Conservation (phyloP, 2,888 invertebrate genomes). For the Vanessa cardui region DNA sequence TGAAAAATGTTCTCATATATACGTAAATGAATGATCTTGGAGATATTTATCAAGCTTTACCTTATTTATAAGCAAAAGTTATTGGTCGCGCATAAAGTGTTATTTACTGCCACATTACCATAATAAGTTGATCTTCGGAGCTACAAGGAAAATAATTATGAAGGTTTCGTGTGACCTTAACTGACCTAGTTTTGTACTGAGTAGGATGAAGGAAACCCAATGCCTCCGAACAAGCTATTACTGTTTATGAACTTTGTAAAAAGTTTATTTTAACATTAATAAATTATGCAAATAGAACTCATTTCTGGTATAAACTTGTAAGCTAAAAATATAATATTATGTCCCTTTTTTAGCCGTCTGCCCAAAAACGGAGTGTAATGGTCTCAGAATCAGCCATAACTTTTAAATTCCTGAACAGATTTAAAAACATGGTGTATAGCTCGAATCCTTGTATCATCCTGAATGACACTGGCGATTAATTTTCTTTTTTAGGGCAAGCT, state of each 20-base stretch:
- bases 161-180: constrained; percentile 24
- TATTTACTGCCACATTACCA: constrained; percentile 12
- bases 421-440: too few relatives aligned
- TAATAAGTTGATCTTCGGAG: constrained; percentile 9
- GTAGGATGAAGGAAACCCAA: constrained; percentile 29
- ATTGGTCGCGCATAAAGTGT: constrained; percentile 6
- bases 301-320: constrained; percentile 3
- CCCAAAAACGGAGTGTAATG: not conserved
- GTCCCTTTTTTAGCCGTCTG: not conserved
- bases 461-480: too few relatives aligned
- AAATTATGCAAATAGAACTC: constrained; percentile 5
- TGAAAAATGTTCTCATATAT: too few relatives aligned
- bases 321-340: not conserved
- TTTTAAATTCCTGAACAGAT: too few relatives aligned
- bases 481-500: too few relatives aligned
- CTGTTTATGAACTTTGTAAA: constrained; percentile 18
- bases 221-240: constrained; percentile 24
- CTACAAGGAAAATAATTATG: constrained; percentile 21
- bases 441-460: too few relatives aligned
- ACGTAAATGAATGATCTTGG: too few relatives aligned
- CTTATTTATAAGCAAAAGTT: not conserved
- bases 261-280: constrained; percentile 7
- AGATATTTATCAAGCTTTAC: not conserved
- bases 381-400: too few relatives aligned
- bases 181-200: constrained; percentile 22